Evolutionary conservation across 2,797 vertebrate genomes (phyloP).

Genomic region (Catamblyrhynchus diadema): DNA sequence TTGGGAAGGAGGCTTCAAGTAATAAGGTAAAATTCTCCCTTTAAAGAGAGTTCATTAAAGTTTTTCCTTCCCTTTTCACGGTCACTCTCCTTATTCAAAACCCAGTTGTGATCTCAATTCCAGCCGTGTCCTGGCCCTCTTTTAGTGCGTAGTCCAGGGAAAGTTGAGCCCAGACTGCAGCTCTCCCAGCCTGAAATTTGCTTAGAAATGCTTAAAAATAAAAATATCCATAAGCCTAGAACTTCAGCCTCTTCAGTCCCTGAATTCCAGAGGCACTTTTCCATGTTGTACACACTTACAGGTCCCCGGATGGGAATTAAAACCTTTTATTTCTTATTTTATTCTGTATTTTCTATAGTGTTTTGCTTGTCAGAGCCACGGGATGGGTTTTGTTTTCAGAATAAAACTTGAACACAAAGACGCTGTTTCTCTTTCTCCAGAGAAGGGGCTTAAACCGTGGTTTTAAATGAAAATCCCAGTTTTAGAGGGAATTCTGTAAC

Average conservation of each 20-base stretch:
- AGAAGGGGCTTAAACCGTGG: neutral
- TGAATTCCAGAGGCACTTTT: neutral
- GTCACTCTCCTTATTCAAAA: neutral
- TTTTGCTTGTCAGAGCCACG: neutral
- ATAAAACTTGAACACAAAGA: neutral
- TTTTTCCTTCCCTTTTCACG: neutral
- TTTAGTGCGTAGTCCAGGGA: fast-evolving
- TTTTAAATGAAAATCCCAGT: neutral
- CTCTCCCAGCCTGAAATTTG: neutral
- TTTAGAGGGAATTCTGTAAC: neutral
- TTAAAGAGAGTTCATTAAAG: fast-evolving
- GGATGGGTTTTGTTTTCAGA: neutral
- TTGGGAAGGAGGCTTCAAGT: neutral
- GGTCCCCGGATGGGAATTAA: neutral
- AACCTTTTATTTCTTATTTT: neutral
- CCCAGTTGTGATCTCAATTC: neutral
- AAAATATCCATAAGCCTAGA: neutral
- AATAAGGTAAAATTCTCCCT: neutral
- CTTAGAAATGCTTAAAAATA: neutral
- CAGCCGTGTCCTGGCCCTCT: neutral
- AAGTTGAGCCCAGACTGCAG: neutral
- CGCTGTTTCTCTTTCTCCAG: neutral
- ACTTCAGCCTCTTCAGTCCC: neutral
- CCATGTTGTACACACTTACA: fast-evolving
- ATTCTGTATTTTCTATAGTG: neutral